Conservation (phyloP, 92 coral and sea anemone genomes). For the Epizoanthus ramosus region DNA sequence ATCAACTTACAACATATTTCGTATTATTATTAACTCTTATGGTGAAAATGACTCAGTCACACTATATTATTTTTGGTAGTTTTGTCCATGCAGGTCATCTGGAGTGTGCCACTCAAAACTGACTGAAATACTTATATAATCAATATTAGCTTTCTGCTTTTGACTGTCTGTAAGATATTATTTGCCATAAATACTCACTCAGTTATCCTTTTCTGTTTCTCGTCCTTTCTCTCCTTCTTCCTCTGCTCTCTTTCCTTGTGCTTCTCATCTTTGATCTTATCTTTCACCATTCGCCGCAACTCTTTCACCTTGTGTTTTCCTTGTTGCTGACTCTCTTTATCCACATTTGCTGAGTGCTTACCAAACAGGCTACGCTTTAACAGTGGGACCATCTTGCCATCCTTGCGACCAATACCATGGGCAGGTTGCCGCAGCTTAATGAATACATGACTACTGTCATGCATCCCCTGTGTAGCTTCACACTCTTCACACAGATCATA, state of each 20-base stretch:
- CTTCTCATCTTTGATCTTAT: conserved; percentile 52
- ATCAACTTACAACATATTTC: too few species aligned
- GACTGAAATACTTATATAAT: too few species aligned
- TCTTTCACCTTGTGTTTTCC: conserved; percentile 28
- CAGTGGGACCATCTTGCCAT: conserved; percentile 93
- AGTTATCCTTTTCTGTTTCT: conserved; percentile 48
- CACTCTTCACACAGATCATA: conserved; percentile 92
- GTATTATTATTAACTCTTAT: too few species aligned
- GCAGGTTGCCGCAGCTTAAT: conserved; percentile 74
- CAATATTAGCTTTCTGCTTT: neutral
- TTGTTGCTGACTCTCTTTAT: conserved; percentile 9
- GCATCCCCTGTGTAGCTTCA: conserved; percentile 72
- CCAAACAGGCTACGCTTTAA: conserved; percentile 73
- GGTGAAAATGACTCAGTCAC: too few species aligned
- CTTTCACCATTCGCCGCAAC: conserved; percentile 30
- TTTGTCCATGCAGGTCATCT: too few species aligned
- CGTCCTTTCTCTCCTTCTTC: conserved; percentile 58
- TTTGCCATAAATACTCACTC: conserved; percentile 60
- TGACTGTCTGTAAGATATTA: too few species aligned
- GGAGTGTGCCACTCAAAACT: too few species aligned
- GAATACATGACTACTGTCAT: conserved; percentile 76
- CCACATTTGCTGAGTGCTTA: conserved; percentile 23
- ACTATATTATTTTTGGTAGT: too few species aligned
- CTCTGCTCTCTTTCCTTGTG: conserved; percentile 68
- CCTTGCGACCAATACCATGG: conserved; percentile 82